Conservation (phyloP, 1,140 invertebrate species). For the Andrena cerasifolii region DNA sequence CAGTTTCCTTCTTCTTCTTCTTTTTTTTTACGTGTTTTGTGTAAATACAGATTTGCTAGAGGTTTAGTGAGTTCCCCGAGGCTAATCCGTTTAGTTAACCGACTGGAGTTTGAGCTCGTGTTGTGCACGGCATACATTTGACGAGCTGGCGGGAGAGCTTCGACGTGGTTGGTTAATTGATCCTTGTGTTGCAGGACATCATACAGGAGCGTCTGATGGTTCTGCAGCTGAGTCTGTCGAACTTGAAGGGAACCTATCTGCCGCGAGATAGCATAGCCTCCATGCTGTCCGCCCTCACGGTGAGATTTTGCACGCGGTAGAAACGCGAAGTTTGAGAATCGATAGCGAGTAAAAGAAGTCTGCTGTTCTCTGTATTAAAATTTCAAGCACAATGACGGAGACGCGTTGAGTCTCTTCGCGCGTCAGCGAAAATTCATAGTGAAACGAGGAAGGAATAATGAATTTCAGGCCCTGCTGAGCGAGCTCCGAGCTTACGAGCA, state of each 20-base stretch:
- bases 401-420: no score
- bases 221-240: slow-evolving; percentile 85
- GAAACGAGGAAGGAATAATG: neutral
- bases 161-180: slow-evolving; percentile 19
- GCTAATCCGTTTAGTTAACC: slow-evolving; percentile 52
- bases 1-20: no score
- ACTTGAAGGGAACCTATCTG: slow-evolving; percentile 86
- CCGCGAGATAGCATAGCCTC: slow-evolving; percentile 87
- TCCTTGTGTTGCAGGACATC: slow-evolving; percentile 83
- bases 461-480: slow-evolving; percentile 82
- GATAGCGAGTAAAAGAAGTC: no score
- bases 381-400: no score
- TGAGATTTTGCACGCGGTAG: slow-evolving; percentile 79
- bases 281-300: slow-evolving; percentile 87
- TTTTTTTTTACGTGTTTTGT: neutral
- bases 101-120: slow-evolving; percentile 24
- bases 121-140: slow-evolving; percentile 54
- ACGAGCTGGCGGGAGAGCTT: no score
- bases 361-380: no score
- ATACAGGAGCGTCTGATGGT: slow-evolving; percentile 86
- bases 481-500: slow-evolving; percentile 84
- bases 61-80: slow-evolving; percentile 5
- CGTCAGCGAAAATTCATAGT: no score
- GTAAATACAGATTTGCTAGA: slow-evolving; percentile 10
- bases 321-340: neutral